Evolutionary conservation across 2,797 vertebrate species (phyloP).

Genomic region (Gallinago stenura): DNA sequence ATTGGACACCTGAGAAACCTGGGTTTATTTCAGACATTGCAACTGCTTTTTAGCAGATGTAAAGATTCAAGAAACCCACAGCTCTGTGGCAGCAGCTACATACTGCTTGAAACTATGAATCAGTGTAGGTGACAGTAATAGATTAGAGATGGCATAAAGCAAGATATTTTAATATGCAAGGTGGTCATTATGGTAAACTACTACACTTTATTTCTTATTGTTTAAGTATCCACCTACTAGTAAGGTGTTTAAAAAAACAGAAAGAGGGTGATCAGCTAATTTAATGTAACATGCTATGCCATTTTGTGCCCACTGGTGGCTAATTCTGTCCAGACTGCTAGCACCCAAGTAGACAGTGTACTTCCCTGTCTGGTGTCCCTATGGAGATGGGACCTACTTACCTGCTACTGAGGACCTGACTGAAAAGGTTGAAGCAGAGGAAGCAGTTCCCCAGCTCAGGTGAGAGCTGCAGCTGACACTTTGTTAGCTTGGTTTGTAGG

Average conservation of each 20-base stretch:
- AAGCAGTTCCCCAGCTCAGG: background rate
- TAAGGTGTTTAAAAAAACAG: background rate
- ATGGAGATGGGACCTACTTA: background rate
- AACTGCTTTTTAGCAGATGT: background rate
- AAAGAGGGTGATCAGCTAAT: background rate
- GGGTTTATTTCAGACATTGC: background rate
- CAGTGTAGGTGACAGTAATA: background rate
- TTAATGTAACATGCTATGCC: background rate
- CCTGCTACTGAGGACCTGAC: background rate
- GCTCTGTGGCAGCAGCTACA: background rate
- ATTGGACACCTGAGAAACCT: background rate
- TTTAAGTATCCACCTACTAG: background rate
- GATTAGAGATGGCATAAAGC: background rate
- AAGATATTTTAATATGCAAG: background rate
- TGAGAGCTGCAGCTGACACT: rapidly evolving
- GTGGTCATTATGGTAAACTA: background rate
- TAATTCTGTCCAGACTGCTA: background rate
- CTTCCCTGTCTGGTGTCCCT: background rate
- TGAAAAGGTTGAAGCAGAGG: background rate
- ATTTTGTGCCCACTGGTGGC: background rate
- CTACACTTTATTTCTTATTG: background rate
- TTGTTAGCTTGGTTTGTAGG: background rate
- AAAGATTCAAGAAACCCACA: background rate
- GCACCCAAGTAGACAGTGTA: background rate
- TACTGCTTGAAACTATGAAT: background rate